Base-by-base conservation (phyloP, 2,113 vertebrate genomes). In the Labeo rohita region DNA sequence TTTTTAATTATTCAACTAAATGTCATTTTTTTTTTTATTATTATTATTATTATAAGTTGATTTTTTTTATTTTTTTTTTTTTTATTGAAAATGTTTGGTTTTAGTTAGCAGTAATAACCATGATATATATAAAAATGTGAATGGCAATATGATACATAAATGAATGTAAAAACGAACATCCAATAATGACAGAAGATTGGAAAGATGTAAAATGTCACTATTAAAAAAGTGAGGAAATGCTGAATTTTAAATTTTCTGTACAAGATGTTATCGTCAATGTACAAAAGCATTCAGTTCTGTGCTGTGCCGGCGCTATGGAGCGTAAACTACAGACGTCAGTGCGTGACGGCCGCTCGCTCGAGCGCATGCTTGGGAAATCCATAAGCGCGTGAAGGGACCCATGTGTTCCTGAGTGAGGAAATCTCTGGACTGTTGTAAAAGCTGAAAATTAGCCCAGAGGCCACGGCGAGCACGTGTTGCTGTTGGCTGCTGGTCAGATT, bases 341-440 rank as follows among this genome's bases (percentile, higher is more conserved):
- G 16, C 18, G 8, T 59, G 52, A n/a, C 1, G 34, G 36, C 1
- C 3, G 34, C 15, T 43, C 9, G 2, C 15, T 43, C 9, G 1
- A 2, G 28, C 18, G 10, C 76, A 61, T 79, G 54, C 77, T 79
- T 79, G 54, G 52, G 54, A 79, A 79, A 79, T 59, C 76, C 76
- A 79, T 43, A n/a, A 79, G 76, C 28, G 34, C 21, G 18, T n/a
- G 52, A 59, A 79, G 76, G 1, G 52, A 43, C 52, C 54, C 76
- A n/a, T 79, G 76, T 59, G 76, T 34, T 77, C 74, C 15, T 4
- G 76, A 78, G 10, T 72, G 68, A 72, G 16, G 76, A 78, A 78
- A 78, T 78, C 50, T 78, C 76, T 78, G 50, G 76, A 79, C 76
- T 43, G 76, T 79, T 59, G 34, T 79, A 61, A 79, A 59, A 59